A percentile compares a stretch with the other conserved stretches of the same genome.
Conservation (phyloP, 2,113 vertebrate genomes). For the Sphyrna mokarran region DNA sequence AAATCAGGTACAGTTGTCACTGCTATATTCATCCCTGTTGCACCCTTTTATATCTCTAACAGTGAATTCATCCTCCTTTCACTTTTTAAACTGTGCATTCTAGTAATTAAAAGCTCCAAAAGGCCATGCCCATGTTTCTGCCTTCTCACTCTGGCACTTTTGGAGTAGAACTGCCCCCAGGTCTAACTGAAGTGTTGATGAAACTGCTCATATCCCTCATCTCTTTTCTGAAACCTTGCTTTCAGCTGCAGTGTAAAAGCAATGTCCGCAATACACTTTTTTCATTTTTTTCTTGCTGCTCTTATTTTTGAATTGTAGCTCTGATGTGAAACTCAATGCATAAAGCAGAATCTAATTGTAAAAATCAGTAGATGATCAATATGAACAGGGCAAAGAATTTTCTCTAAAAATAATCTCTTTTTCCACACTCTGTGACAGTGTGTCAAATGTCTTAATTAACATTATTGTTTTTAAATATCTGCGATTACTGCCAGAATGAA, state of each 20-base stretch:
- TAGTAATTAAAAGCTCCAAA: not conserved
- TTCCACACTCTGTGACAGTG: not conserved
- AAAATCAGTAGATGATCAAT: not conserved
- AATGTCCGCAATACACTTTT: not conserved
- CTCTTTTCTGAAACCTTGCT: not conserved
- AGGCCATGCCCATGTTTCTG: not conserved
- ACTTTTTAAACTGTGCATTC: not conserved
- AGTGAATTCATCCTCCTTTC: not conserved
- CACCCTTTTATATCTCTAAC: not conserved
- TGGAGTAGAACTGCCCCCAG: not conserved
- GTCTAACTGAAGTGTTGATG: not conserved
- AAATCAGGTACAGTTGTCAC: not conserved
- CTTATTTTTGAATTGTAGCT: not conserved
- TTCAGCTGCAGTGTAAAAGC: not conserved
- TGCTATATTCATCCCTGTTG: not conserved
- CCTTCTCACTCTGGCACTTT: not conserved
- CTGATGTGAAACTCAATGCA: not conserved
- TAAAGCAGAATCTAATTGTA: not conserved
- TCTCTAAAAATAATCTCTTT: not conserved
- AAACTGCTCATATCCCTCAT: not conserved
- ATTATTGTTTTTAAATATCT: not conserved
- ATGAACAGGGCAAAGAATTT: not conserved
- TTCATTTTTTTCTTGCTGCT: not conserved
- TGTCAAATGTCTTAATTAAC: not conserved
- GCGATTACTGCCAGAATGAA: not conserved